Evolutionary conservation across 2,888 invertebrate genomes (phyloP).

Genomic region (Leptinotarsa rubiginosa): DNA sequence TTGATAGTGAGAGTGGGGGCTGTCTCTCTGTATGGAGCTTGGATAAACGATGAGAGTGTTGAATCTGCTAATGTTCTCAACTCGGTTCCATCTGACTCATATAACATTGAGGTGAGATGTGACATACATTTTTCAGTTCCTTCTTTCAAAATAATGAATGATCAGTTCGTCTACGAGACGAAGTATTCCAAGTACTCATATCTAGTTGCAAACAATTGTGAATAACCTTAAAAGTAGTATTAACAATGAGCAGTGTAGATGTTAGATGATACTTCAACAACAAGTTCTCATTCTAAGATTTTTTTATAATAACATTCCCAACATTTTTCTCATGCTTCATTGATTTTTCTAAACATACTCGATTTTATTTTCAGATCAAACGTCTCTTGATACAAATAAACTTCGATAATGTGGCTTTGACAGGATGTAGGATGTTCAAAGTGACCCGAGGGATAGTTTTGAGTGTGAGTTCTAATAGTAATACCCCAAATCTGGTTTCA

Average conservation of each 20-base stretch:
- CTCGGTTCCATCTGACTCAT: constrained; percentile 73
- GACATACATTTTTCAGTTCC: neutral
- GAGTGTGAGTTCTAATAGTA: constrained; percentile 54
- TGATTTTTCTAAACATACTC: neutral
- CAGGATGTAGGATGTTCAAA: constrained; percentile 62
- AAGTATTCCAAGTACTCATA: no score
- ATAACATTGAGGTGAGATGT: constrained; percentile 71
- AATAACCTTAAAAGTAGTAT: no score
- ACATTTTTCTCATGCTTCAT: neutral
- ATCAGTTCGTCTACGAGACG: no score
- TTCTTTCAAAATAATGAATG: no score
- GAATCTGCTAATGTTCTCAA: constrained; percentile 68
- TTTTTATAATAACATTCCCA: neutral
- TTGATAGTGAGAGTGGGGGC: constrained; percentile 55
- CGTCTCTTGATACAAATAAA: constrained; percentile 52
- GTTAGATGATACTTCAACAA: no score
- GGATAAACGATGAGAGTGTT: constrained; percentile 60
- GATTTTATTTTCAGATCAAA: constrained; percentile 55
- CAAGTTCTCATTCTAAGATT: no score
- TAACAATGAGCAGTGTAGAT: no score
- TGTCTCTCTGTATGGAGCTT: constrained; percentile 59
- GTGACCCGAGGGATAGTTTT: constrained; percentile 61
- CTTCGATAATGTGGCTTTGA: constrained; percentile 59
- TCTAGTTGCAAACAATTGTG: no score
- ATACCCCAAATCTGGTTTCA: no score